Base-by-base conservation (phyloP, 2,797 vertebrate genomes). In the Lateolabrax maculatus region DNA sequence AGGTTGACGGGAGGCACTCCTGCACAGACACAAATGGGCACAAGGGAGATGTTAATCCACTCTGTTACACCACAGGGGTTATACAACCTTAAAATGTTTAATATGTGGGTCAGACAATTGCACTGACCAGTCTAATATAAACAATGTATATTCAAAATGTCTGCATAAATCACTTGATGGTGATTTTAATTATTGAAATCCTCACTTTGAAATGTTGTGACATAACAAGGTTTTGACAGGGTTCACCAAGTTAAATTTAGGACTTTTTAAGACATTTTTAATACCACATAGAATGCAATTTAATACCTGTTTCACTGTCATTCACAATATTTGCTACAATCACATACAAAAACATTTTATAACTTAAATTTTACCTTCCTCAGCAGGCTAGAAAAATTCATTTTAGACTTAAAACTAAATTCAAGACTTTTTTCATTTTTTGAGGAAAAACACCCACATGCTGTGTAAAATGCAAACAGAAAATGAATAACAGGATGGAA, bases 1-100 rank as follows among this genome's bases (percentile, higher is more conserved):
- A 97, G 89, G 94, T 95, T 97, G 91, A 98, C 76, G 1, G 98
- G 96, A 81, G 97, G 96, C 76, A 97, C 92, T 91, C 96, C 98
- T 98, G 93, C 21, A 75, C 2, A 74, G 29, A 90, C 19, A 88
- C 44, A 84, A 15, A 68, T 1, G 9, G 37, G 0, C 3, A 66
- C n/a, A n/a, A n/a, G 5, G 11, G 18, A 60, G 27, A 29, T 63
- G 19, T 87, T 27, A 72, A 29, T 71, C 9, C 9, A 49, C n/a
- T 51, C 3, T 52, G 4, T 46, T 55, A 31, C 46, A 67, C 11
- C 29, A 57, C 16, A 36, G 39, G 12, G 19, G 9, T 52, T 51
- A 15, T 43, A 46, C 49, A 57, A 7, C 5, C 12, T 34, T 41
- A 41, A 4, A 29, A 15, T 19, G n/a, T 36, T 21, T n/a, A 34